These are phyloP conservation scores for Rhinella marina DNA, from an alignment of 2,797 vertebrate genomes.

Conservation along the genomic window DNA sequence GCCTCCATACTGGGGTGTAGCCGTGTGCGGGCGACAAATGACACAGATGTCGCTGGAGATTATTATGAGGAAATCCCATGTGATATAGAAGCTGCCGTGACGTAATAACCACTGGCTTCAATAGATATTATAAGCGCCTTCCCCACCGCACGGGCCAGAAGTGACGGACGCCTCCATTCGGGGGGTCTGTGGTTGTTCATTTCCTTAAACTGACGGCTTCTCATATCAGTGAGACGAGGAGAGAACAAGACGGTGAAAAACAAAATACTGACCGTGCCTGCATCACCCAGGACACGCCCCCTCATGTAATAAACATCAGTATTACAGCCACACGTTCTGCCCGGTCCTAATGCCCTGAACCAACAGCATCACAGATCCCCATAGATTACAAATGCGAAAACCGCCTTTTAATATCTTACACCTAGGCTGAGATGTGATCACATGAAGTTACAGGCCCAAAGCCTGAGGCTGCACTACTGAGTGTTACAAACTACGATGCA, in stretches of 20 bases:
- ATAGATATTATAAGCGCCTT: not conserved
- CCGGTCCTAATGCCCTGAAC: not conserved
- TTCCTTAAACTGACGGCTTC: not conserved
- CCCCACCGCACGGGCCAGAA: not conserved
- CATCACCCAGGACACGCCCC: not conserved
- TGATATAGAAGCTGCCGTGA: not conserved
- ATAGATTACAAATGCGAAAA: not conserved
- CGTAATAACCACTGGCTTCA: not conserved
- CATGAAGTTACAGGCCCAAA: not conserved
- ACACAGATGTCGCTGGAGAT: not conserved
- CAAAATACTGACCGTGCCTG: not conserved
- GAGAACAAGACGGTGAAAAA: not conserved
- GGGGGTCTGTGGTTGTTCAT: not conserved
- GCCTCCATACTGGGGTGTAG: not conserved
- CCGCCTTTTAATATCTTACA: not conserved
- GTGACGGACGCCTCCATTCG: not conserved
- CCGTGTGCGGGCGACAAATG: not conserved
- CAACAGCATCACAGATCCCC: not conserved
- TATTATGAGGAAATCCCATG: not conserved
- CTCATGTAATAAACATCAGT: too few relatives aligned
- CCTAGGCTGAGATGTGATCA: not conserved
- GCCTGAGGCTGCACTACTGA: slow-evolving; percentile 9
- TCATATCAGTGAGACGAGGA: not conserved
- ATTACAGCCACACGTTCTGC: not conserved
- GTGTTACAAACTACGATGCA: too few relatives aligned